phyloP scores from a whole-genome alignment of 2,113 vertebrate species.

The Dasyornis broadbenti region DNA sequence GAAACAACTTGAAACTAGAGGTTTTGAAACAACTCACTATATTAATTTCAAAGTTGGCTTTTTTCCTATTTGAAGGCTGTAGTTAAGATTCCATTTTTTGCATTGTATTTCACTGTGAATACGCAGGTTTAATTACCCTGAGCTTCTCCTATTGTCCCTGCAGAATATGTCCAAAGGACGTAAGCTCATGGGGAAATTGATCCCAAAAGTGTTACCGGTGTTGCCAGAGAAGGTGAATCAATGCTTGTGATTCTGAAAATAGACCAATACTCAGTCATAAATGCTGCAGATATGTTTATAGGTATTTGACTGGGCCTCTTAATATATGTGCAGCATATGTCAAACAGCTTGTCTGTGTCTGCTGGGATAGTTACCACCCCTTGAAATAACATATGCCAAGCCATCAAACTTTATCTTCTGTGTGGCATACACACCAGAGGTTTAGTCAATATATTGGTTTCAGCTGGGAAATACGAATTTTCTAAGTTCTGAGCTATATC shows the following conservation, averaged over 20 bases:
- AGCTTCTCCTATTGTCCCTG: neutral
- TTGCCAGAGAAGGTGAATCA: neutral
- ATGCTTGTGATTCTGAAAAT: neutral
- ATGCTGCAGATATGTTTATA: neutral
- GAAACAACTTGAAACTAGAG: neutral
- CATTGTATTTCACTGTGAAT: neutral
- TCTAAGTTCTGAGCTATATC: neutral
- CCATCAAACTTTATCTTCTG: conserved; percentile 2
- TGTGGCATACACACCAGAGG: neutral
- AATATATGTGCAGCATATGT: neutral
- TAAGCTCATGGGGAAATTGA: neutral
- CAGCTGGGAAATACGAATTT: neutral
- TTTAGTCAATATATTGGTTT: conserved; percentile 40
- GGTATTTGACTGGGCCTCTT: neutral
- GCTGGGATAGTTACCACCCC: neutral
- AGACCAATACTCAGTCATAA: neutral
- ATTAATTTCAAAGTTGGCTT: neutral
- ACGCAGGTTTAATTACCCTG: neutral
- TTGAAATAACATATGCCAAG: conserved; percentile 8
- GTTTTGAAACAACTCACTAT: neutral
- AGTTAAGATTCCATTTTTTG: neutral
- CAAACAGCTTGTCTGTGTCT: conserved; percentile 2
- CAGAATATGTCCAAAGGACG: neutral
- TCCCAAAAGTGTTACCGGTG: neutral
- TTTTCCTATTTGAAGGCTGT: neutral